Evolutionary conservation across 2,797 vertebrate genomes (phyloP).

Genomic region (Naso thynnoides): DNA sequence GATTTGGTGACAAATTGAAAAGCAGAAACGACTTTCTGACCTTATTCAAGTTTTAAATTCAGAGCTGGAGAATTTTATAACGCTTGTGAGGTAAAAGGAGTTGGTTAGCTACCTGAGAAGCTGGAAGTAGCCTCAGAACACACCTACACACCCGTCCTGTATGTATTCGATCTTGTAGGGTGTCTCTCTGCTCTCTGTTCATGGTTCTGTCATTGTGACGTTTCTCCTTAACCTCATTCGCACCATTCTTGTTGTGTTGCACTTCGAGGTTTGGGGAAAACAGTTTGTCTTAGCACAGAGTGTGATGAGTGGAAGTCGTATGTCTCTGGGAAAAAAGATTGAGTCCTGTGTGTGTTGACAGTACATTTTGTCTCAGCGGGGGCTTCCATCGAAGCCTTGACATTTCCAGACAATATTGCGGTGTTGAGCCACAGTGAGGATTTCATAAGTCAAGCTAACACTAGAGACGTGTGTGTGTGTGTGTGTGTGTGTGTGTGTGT

Average conservation of each 20-base stretch:
- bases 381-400: constrained; percentile 78
- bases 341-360: constrained; percentile 70
- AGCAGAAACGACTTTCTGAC: no score
- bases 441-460: constrained; percentile 80
- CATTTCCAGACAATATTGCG: constrained; percentile 84
- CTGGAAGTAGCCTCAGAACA: no score
- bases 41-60: no score
- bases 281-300: constrained; percentile 69
- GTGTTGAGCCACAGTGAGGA: constrained; percentile 76
- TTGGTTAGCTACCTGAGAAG: no score
- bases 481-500: constrained; percentile 18
- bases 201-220: constrained; percentile 27
- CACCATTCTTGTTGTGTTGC: constrained; percentile 58
- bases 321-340: constrained; percentile 71
- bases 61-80: no score
- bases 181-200: neutral
- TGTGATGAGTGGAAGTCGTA: constrained; percentile 77
- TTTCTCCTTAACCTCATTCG: constrained; percentile 51
- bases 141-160: no score
- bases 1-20: no score
- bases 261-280: constrained; percentile 58
- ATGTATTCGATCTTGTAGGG: no score
- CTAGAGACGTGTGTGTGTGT: constrained; percentile 37
- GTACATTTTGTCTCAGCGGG: constrained; percentile 80
- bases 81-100: no score